phyloP scores from a whole-genome alignment of 2,113 vertebrate species.

The Clarias magur region DNA sequence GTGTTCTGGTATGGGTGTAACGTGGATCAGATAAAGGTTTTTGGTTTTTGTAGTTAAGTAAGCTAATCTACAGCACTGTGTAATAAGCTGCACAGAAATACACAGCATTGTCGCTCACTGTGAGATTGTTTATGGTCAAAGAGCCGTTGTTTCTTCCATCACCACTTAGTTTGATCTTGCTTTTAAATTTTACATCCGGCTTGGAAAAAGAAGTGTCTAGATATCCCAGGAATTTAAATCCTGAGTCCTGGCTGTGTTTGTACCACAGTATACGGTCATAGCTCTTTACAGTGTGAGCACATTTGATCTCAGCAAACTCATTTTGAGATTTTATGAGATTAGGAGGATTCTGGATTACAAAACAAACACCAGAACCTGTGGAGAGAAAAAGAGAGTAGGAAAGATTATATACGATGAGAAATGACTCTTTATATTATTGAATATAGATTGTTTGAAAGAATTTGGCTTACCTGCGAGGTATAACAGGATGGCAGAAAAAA shows the following conservation, averaged over 20 bases:
- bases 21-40: constrained; percentile 27
- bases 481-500: constrained; percentile 6
- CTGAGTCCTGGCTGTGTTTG: constrained; percentile 25
- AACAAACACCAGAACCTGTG: constrained; percentile 30
- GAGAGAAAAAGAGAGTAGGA: background rate
- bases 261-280: constrained; percentile 52
- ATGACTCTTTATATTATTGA: background rate
- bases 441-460: too few relatives aligned
- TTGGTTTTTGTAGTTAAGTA: constrained; percentile 41
- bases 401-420: background rate
- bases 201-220: background rate
- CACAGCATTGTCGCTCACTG: constrained; percentile 25
- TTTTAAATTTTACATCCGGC: background rate
- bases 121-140: constrained; percentile 21
- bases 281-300: constrained; percentile 24
- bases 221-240: constrained; percentile 41
- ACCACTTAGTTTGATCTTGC: constrained; percentile 12
- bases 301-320: constrained; percentile 33
- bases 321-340: background rate
- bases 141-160: constrained; percentile 18
- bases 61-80: constrained; percentile 36
- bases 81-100: constrained; percentile 52
- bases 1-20: constrained; percentile 13
- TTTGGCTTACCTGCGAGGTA: constrained; percentile 32
- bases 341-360: constrained; percentile 34